Evolutionary conservation across 2,797 vertebrate species (phyloP).

Genomic region (Atherinosoma microstoma): DNA sequence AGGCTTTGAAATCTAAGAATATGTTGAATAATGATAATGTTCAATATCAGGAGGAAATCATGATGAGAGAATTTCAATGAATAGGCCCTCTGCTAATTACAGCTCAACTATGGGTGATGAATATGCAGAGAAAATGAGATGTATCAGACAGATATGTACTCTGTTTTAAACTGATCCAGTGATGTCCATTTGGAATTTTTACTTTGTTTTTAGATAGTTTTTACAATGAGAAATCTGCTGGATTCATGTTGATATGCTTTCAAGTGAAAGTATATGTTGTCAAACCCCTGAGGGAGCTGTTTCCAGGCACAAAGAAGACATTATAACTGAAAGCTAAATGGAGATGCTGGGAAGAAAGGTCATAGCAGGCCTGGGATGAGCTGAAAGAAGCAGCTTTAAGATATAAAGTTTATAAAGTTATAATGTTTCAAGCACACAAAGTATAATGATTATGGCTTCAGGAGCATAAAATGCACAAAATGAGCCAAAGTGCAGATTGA

Average conservation of each 20-base stretch:
- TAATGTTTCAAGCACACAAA: too few species aligned
- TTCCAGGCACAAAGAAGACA: background rate
- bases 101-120: slow-evolving; percentile 1
- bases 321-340: background rate
- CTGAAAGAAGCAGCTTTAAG: background rate
- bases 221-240: background rate
- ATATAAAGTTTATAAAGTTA: too few species aligned
- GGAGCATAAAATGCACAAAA: too few species aligned
- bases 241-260: background rate
- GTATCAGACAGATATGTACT: slow-evolving; percentile 5
- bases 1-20: slow-evolving; percentile 2
- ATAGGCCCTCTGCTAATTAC: slow-evolving; percentile 19
- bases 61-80: background rate
- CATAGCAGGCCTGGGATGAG: background rate
- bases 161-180: background rate
- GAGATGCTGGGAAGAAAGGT: background rate
- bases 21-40: slow-evolving; percentile 10
- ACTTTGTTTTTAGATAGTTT: background rate
- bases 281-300: background rate
- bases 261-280: background rate
- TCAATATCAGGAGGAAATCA: slow-evolving; percentile 5
- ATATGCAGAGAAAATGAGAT: slow-evolving; percentile 1
- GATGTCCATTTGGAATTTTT: background rate
- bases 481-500: too few species aligned
- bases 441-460: too few species aligned